Evolutionary conservation across 2,888 invertebrate species (phyloP).

Genomic region (Branchellion lobata): DNA sequence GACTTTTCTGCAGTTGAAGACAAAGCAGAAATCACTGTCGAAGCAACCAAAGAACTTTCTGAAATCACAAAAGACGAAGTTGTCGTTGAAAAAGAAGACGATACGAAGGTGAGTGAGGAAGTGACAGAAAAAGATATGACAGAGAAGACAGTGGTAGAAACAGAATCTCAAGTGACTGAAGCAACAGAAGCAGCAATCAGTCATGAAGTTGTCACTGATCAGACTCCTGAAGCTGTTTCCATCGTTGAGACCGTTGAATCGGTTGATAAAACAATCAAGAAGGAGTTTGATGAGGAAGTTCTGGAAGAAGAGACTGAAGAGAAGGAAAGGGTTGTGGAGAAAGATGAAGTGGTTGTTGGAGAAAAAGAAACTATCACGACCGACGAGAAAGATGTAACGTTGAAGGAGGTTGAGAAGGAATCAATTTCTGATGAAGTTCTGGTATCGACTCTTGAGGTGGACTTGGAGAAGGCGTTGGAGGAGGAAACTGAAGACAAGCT

Average conservation of each 20-base stretch:
- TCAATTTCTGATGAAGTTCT: no score
- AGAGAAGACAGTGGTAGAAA: background rate
- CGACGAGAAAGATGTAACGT: no score
- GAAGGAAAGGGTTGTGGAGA: background rate
- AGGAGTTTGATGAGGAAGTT: background rate
- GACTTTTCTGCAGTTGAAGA: background rate
- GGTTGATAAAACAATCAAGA: conserved; percentile 1
- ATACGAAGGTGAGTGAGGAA: conserved; percentile 4
- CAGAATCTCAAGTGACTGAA: background rate
- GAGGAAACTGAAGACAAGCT: no score
- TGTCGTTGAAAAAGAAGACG: no score
- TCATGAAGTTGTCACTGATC: background rate
- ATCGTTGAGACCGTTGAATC: background rate
- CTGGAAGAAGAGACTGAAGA: background rate
- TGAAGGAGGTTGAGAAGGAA: no score
- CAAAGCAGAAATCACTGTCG: background rate
- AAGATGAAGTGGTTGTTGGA: background rate
- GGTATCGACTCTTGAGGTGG: no score
- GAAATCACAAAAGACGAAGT: no score
- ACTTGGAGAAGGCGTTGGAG: no score
- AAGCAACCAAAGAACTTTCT: background rate
- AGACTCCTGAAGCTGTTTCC: background rate
- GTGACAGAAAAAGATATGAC: background rate
- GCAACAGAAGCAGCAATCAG: background rate
- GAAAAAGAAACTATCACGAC: no score